Base-by-base conservation (phyloP, 35 echinoderm and acorn worm species). In the Patiria miniata region DNA sequence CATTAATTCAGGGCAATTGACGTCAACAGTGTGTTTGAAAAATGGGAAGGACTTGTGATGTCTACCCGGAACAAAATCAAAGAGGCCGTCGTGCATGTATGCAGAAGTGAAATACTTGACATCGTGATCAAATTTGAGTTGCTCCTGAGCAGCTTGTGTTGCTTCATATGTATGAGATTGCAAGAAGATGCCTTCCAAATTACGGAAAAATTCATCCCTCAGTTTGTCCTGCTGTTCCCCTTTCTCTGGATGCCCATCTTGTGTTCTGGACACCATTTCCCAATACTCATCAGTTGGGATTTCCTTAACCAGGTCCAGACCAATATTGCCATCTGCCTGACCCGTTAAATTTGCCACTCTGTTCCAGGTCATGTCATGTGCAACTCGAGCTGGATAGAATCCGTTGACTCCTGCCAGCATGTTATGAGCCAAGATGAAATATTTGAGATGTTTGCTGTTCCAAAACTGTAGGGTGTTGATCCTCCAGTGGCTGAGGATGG, bases 181-280 rank as follows among this genome's bases (percentile, higher is more conserved):
- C 16, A 57, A 22, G 23, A 61, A 58, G 18, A 85, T 85, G 34
- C 19, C 39, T 26, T 85, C 83, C 10, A 85, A 36, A 60, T 61
- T 26, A 34, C 53, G 55, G 15, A 22, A 52, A 68, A 85, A 85
- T 18, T 19, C 19, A 21, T 57, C 83, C 34, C 83, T 85, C 53
- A 85, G 33, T 40, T 65, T 5, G 22, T 19, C 50, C 9, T 38
- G 65, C 37, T 16, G 55, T 68, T 34, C 38, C 30, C 58, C 37
- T 32, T 85, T 52, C 36, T 85, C 30, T 19, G 83, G 58, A 21
- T 60, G 23, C 7, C 19, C 60, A 17, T 57, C 83, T 36, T 38
- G 23, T 0, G 83, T 7, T 5, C n/a, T 26, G 37, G 32, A 12
- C 5, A 85, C 15, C 53, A 85, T 85, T 85, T 68, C 83, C 60